Evolutionary conservation across 1,140 invertebrate genomes (phyloP).

Genomic region (Pogonomyrmex barbatus): DNA sequence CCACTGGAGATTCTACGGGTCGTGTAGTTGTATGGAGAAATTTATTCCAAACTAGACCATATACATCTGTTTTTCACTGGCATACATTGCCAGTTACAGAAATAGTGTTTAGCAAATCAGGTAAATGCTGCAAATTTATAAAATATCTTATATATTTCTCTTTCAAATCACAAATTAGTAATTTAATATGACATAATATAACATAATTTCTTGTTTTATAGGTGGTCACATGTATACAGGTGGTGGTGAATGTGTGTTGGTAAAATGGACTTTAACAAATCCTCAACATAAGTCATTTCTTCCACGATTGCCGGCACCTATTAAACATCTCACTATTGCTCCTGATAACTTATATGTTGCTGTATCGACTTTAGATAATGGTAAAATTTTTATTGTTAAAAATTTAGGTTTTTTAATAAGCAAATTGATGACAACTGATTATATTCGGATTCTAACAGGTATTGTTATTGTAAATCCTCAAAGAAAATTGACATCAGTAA

Average conservation of each 20-base stretch:
- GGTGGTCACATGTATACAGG: slow-evolving; percentile 91
- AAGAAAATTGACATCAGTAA: slow-evolving; percentile 87
- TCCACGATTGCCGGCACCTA: slow-evolving; percentile 91
- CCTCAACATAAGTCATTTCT: slow-evolving; percentile 88
- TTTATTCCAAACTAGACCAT: slow-evolving; percentile 80
- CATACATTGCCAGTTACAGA: slow-evolving; percentile 91
- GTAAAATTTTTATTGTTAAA: slow-evolving; percentile 79
- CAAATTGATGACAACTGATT: background rate
- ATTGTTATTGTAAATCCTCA: slow-evolving; percentile 90
- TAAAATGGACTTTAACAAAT: slow-evolving; percentile 91
- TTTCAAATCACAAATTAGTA: background rate
- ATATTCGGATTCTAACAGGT: slow-evolving; percentile 81
- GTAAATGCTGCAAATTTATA: slow-evolving; percentile 80
- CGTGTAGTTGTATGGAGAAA: slow-evolving; percentile 89
- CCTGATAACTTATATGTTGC: slow-evolving; percentile 89
- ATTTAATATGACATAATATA: background rate
- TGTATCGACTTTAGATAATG: slow-evolving; percentile 91
- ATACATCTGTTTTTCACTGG: slow-evolving; percentile 91
- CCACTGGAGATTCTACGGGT: slow-evolving; percentile 90
- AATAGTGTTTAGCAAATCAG: slow-evolving; percentile 90
- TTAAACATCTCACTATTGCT: slow-evolving; percentile 89
- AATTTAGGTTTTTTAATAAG: background rate
- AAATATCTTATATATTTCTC: slow-evolving; percentile 1
- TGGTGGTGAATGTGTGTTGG: slow-evolving; percentile 92
- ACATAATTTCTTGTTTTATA: slow-evolving; percentile 76